Evolutionary conservation across 2,113 vertebrate species (phyloP).

Genomic region (Coreoperca whiteheadi): DNA sequence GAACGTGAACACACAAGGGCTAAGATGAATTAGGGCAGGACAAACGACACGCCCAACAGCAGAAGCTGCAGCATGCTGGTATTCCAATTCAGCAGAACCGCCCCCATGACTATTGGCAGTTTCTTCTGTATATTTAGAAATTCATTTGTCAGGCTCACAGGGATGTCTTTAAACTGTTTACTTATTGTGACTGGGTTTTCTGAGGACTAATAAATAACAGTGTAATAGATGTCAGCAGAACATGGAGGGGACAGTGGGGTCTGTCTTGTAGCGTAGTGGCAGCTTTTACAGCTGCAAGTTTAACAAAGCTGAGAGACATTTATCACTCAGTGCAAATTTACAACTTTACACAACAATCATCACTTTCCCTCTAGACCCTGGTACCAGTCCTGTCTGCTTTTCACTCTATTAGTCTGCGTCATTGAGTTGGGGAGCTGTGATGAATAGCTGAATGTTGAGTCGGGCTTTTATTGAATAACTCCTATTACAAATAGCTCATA

Average conservation of each 20-base stretch:
- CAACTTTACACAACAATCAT: constrained; percentile 76
- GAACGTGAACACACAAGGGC: constrained; percentile 62
- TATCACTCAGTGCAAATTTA: constrained; percentile 76
- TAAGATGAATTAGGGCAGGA: constrained; percentile 82
- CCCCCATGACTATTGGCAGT: constrained; percentile 80
- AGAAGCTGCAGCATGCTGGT: constrained; percentile 66
- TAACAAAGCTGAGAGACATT: constrained; percentile 77
- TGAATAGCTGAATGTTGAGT: constrained; percentile 67
- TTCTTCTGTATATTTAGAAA: constrained; percentile 79
- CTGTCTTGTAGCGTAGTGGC: constrained; percentile 67
- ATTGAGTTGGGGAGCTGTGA: constrained; percentile 58
- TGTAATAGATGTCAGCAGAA: constrained; percentile 77
- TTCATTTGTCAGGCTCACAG: constrained; percentile 79
- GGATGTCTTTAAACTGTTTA: constrained; percentile 66
- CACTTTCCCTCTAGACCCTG: constrained; percentile 66
- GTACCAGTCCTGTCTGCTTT: constrained; percentile 64
- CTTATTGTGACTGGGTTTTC: constrained; percentile 53
- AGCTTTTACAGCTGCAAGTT: constrained; percentile 73
- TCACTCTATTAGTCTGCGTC: constrained; percentile 73
- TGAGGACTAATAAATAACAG: constrained; percentile 78
- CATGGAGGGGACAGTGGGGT: constrained; percentile 51
- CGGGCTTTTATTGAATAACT: constrained; percentile 58
- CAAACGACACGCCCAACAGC: constrained; percentile 72
- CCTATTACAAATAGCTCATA: constrained; percentile 59
- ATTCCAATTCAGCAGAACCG: constrained; percentile 81